phyloP scores from a whole-genome alignment of 2,888 invertebrate species.

The Tanaodytes sp. region DNA sequence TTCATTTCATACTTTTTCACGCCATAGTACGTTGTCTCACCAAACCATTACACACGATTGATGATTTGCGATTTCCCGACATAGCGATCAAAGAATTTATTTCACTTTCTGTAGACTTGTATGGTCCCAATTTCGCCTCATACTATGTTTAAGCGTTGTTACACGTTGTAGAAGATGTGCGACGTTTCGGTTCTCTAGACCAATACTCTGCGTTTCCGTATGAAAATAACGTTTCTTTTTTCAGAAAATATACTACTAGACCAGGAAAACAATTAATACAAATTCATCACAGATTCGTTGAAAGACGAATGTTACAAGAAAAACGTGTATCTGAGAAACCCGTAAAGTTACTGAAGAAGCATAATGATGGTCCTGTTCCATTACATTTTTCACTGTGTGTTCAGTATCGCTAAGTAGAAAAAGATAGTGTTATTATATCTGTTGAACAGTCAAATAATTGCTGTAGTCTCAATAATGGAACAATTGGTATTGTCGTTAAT shows the following conservation, averaged over 20 bases:
- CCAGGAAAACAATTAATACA: constrained; percentile 3
- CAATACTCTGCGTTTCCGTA: constrained; percentile 12
- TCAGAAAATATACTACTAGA: constrained; percentile 1
- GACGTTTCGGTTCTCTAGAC: constrained; percentile 6
- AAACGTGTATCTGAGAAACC: background rate
- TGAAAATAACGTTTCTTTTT: constrained; percentile 9
- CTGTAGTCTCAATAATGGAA: no score
- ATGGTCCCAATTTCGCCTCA: background rate
- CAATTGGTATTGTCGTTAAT: no score
- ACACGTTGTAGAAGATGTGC: constrained; percentile 8
- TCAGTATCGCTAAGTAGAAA: no score
- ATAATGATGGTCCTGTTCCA: constrained; percentile 2
- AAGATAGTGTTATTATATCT: no score
- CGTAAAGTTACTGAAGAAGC: constrained; percentile 1
- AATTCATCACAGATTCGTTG: constrained; percentile 1
- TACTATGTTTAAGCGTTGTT: background rate
- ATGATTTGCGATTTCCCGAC: background rate
- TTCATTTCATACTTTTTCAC: constrained; percentile 2
- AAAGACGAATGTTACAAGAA: background rate
- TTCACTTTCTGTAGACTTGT: background rate
- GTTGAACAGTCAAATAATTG: no score
- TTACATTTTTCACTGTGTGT: no score
- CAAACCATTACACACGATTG: background rate
- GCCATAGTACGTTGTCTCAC: background rate
- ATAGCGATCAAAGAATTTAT: background rate